These are phyloP conservation scores for Ceyx melanurus DNA, from an alignment of 2,113 vertebrate genomes.

Conservation along the genomic window DNA sequence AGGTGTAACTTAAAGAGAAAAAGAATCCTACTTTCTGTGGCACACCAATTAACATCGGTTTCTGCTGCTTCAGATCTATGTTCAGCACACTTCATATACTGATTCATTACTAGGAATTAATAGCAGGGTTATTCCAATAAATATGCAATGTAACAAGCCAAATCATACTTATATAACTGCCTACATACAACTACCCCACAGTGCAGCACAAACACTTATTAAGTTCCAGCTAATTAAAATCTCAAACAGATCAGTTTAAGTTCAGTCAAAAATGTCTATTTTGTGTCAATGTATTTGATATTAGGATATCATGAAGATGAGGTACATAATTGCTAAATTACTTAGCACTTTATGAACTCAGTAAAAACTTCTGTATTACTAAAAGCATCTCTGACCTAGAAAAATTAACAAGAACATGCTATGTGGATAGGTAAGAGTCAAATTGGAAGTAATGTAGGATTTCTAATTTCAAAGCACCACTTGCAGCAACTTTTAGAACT, in stretches of 20 bases:
- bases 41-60: not conserved
- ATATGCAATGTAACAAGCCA: not conserved
- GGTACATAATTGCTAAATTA: not conserved
- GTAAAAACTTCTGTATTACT: not conserved
- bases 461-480: not conserved
- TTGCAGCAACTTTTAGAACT: not conserved
- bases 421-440: not conserved
- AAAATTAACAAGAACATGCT: not conserved
- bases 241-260: not conserved
- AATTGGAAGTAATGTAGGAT: not conserved
- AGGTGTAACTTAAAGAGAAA: not conserved
- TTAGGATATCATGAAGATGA: not conserved
- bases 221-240: conserved; percentile 29
- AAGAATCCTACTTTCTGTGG: not conserved
- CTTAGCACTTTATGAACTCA: not conserved
- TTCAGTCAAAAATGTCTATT: conserved; percentile 7
- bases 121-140: conserved; percentile 11
- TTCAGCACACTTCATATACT: not conserved
- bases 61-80: not conserved
- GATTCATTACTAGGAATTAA: not conserved
- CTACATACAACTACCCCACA: not conserved
- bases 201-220: not conserved
- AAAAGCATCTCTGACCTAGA: not conserved
- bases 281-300: conserved; percentile 12
- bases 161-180: not conserved